Base-by-base conservation (phyloP, 2,888 invertebrate genomes). In the Parnassius glacialis region DNA sequence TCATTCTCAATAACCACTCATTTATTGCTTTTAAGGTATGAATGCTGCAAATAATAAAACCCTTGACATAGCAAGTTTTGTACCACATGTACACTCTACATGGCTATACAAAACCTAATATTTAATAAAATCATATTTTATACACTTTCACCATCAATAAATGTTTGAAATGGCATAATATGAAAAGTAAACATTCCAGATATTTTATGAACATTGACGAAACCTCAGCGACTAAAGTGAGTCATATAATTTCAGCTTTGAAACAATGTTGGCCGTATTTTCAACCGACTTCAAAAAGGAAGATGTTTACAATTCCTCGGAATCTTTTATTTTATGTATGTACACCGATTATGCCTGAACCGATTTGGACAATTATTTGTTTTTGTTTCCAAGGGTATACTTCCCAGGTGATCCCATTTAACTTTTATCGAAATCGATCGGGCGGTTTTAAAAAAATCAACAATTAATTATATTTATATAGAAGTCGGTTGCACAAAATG, bases 11-110 rank as follows among this genome's bases (percentile, higher is more conserved):
- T 83, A 79, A 83, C 82, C 84, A 88, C 85, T 85, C 79, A 84
- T 87, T 88, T 87, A 89, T 88, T 90, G 85, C 83, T 84, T 80
- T 83, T 77, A 75, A 74, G 82, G 82, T 82, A 80, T 71, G 75
- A 83, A 85, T 82, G 79, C 74, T 80, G 82, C 84, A 83, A 85
- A 80, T 84, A 82, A 82, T 76, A 78, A 80, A 78, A 79, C 64
- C 66, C 67, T 61, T 75, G 74, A 68, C 68, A 71, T 75, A 84
- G 82, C 84, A 34, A 83, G 83, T 83, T 87, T 90, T 90, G 90
- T 90, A 90, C 90, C 88, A 85, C 80, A 82, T 72, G 84, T 87
- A 89, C 87, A 85, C 83, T 79, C 78, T 80, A 86, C 71, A 68
- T 80, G 73, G 84, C 61, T 68, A 64, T 54, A 43, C 52, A 65